Percentiles rank a stretch among this genome's conserved stretches.
Evolutionary conservation across 2,797 vertebrate genomes (phyloP).

Genomic region (Toxotes lorentzi): DNA sequence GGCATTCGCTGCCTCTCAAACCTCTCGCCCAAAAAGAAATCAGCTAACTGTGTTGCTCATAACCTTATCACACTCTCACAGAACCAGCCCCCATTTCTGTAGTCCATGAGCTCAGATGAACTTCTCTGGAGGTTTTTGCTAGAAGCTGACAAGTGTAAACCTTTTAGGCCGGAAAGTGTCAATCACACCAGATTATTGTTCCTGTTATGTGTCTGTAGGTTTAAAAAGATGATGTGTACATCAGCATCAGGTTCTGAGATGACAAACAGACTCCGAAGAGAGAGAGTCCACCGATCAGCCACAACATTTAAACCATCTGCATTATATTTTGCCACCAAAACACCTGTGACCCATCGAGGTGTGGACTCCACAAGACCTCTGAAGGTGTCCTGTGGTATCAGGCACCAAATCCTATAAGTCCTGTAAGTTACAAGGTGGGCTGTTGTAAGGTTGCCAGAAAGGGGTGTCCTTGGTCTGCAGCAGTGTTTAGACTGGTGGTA

Average conservation of each 20-base stretch:
- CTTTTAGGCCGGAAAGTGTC: conserved; percentile 52
- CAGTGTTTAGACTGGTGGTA: too few relatives aligned
- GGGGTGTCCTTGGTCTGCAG: too few relatives aligned
- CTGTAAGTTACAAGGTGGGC: too few relatives aligned
- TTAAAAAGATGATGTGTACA: conserved; percentile 34
- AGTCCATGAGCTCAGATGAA: conserved; percentile 53
- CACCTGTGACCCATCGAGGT: too few relatives aligned
- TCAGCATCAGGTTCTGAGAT: conserved; percentile 21
- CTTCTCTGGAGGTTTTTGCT: conserved; percentile 50
- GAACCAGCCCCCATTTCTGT: conserved; percentile 28
- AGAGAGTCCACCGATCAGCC: neutral
- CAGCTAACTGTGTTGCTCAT: conserved; percentile 36
- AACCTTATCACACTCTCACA: conserved; percentile 54
- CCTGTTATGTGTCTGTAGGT: conserved; percentile 45
- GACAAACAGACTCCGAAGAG: conserved; percentile 38
- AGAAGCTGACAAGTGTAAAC: conserved; percentile 57
- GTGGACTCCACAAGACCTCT: too few relatives aligned
- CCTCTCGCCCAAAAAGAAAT: conserved; percentile 27
- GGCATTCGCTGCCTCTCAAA: conserved; percentile 5
- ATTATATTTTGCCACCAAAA: too few relatives aligned
- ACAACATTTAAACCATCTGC: too few relatives aligned
- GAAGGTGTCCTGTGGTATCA: too few relatives aligned
- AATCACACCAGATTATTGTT: conserved; percentile 61
- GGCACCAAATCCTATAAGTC: too few relatives aligned
- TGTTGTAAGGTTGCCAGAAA: too few relatives aligned